Conservation (phyloP, 2,797 vertebrate species). For the Sebastes iracundus region DNA sequence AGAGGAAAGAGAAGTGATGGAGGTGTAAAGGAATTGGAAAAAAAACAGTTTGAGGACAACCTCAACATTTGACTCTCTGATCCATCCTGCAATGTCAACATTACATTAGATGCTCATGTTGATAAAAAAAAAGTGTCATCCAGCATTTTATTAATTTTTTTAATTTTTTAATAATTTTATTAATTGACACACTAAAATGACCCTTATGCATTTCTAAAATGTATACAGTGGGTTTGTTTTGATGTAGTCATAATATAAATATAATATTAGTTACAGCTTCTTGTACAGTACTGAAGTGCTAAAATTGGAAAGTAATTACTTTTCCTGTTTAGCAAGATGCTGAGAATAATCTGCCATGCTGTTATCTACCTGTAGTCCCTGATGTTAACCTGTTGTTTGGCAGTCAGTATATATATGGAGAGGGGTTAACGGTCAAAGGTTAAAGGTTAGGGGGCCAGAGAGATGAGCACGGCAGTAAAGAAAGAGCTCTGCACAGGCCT, state of each 20-base stretch:
- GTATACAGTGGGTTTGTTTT: neutral
- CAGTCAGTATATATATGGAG: conserved; percentile 19
- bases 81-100: neutral
- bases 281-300: neutral
- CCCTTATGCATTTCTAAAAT: neutral
- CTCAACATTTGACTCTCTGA: neutral
- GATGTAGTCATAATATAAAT: no score
- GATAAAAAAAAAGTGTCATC: neutral
- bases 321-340: neutral
- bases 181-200: neutral
- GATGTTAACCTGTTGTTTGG: conserved; percentile 36
- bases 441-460: conserved; percentile 46
- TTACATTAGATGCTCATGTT: neutral
- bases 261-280: neutral
- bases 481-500: conserved; percentile 43
- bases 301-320: neutral
- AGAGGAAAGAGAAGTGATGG: conserved; percentile 7
- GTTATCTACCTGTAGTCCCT: conserved; percentile 15
- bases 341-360: neutral
- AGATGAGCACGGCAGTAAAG: conserved; percentile 53
- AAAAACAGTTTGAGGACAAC: neutral
- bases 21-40: neutral
- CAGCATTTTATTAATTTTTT: no score
- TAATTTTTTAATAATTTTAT: no score
- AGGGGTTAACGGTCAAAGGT: conserved; percentile 49